A percentile compares a stretch with the other conserved stretches of the same genome.
phyloP scores from a whole-genome alignment of 2,113 vertebrate species.

The Tragelaphus buxtoni region DNA sequence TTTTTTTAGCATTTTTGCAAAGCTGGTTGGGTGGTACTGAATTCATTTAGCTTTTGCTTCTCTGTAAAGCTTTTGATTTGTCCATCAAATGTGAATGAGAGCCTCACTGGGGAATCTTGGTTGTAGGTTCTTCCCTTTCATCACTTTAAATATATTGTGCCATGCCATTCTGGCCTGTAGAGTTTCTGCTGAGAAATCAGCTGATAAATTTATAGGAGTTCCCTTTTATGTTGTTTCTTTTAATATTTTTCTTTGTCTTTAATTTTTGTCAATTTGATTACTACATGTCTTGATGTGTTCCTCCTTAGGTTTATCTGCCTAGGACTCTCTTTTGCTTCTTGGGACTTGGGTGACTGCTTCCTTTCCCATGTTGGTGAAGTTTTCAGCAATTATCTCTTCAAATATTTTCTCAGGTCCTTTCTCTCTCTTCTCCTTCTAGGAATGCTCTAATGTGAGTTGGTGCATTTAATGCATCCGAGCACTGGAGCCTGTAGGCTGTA shows the following conservation, averaged over 20 bases:
- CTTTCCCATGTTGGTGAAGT: neutral
- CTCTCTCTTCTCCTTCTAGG: neutral
- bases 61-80: neutral
- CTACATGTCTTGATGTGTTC: neutral
- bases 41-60: neutral
- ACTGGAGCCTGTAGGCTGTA: neutral
- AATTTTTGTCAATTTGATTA: neutral
- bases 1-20: neutral
- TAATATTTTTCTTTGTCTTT: neutral
- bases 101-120: neutral
- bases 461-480: neutral
- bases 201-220: neutral
- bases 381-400: neutral
- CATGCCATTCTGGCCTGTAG: neutral
- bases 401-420: neutral
- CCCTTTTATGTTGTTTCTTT: neutral
- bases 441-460: neutral
- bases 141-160: neutral
- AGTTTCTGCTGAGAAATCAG: neutral
- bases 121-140: neutral
- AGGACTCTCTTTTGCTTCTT: neutral
- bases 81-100: neutral
- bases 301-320: neutral
- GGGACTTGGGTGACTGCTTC: neutral
- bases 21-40: neutral